Conservation (phyloP, 2,797 vertebrate species). For the Amphiprion clarkii region DNA sequence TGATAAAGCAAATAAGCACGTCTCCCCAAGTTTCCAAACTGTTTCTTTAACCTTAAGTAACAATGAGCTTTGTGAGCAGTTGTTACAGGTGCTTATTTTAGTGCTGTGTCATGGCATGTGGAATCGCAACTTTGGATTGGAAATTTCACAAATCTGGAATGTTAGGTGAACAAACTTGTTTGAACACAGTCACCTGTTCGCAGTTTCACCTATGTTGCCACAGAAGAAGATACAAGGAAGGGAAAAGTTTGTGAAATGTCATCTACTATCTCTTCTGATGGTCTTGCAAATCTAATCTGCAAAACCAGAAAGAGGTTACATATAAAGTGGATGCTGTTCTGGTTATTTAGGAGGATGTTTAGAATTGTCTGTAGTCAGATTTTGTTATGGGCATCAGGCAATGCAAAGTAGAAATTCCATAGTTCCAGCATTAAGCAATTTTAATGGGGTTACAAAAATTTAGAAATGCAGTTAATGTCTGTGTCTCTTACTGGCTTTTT, state of each 20-base stretch:
- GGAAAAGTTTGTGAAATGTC: background rate
- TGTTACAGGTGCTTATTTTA: background rate
- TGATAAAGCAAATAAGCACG: too few species aligned
- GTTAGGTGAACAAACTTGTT: constrained; percentile 44
- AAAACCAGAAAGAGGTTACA: background rate
- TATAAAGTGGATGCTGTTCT: background rate
- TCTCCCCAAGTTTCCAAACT: too few species aligned
- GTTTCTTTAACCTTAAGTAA: too few species aligned
- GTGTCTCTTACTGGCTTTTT: background rate
- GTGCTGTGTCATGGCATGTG: background rate
- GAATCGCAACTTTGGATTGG: background rate
- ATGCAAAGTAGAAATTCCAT: background rate
- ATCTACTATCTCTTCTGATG: background rate
- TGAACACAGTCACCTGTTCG: constrained; percentile 7
- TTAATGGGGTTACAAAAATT: background rate
- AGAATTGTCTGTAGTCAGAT: background rate
- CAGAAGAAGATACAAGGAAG: background rate
- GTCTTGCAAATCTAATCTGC: background rate
- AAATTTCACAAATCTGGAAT: background rate
- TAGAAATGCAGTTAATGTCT: background rate
- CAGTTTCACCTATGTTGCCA: background rate
- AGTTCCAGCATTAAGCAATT: background rate
- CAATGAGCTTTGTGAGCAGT: too few species aligned
- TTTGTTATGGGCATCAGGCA: background rate
- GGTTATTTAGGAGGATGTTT: background rate